phyloP scores from a whole-genome alignment of 2,113 vertebrate species.

The Cryptotis parvus region DNA sequence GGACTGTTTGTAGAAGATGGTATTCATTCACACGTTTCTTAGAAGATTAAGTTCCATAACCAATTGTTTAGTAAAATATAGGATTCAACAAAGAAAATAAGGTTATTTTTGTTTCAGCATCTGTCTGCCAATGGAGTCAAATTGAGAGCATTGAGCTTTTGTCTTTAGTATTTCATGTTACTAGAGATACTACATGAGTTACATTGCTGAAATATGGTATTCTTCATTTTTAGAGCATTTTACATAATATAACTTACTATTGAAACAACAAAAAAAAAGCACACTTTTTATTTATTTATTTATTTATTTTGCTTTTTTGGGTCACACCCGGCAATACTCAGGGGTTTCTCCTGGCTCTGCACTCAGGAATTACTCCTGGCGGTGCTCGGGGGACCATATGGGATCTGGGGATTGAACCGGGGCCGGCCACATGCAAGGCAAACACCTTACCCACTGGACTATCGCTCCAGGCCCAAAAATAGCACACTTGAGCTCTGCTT shows the following conservation, averaged over 20 bases:
- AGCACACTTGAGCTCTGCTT: background rate
- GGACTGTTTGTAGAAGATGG: background rate
- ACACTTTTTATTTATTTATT: too few species aligned
- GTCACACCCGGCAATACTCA: too few species aligned
- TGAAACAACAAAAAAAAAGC: background rate
- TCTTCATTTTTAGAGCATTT: conserved; percentile 5
- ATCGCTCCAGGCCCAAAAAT: too few species aligned
- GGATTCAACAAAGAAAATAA: background rate
- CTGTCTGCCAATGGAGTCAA: background rate
- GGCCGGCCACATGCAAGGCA: too few species aligned
- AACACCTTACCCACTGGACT: too few species aligned
- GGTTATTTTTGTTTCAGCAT: conserved; percentile 27
- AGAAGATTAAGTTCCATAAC: conserved; percentile 13
- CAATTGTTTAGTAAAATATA: background rate
- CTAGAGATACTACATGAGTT: background rate
- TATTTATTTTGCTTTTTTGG: too few species aligned
- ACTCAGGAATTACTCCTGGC: too few species aligned
- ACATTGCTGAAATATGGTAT: background rate
- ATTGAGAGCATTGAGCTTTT: background rate
- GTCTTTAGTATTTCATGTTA: background rate
- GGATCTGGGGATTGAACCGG: too few species aligned
- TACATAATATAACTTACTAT: background rate
- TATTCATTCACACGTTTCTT: background rate
- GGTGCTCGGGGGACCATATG: too few species aligned
- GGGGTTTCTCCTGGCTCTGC: too few species aligned